Conservation (phyloP, 1,140 invertebrate species). For the Drosophila insularis region DNA sequence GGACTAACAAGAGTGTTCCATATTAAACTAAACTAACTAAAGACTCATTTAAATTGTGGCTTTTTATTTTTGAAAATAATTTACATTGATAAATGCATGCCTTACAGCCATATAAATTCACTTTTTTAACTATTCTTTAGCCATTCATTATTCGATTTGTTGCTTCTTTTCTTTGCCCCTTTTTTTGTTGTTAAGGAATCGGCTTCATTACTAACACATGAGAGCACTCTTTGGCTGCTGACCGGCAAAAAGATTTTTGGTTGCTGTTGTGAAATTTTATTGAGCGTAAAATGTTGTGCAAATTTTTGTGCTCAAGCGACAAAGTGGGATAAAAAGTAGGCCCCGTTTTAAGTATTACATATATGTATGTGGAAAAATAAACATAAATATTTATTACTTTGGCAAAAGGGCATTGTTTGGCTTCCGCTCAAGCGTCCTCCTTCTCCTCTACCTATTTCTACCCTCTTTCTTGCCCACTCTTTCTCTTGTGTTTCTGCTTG, state of each 20-base stretch:
- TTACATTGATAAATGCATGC: conserved; percentile 76
- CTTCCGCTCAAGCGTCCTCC: neutral
- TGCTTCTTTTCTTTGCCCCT: conserved; percentile 50
- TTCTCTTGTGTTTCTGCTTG: neutral
- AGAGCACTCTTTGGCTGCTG: conserved; percentile 58
- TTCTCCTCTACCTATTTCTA: conserved; percentile 19
- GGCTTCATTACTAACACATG: conserved; percentile 70
- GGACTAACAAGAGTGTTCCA: neutral
- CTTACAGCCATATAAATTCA: conserved; percentile 6
- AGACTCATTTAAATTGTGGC: conserved; percentile 68
- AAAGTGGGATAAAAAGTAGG: neutral
- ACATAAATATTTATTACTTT: conserved; percentile 77
- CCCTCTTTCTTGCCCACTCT: neutral
- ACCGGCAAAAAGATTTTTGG: conserved; percentile 48
- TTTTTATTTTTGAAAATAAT: conserved; percentile 65
- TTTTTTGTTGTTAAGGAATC: conserved; percentile 51
- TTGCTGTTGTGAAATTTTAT: conserved; percentile 64
- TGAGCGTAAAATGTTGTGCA: conserved; percentile 75
- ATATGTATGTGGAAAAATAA: conserved; percentile 66
- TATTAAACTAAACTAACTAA: conserved; percentile 49
- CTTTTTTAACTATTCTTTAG: neutral
- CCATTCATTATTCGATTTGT: conserved; percentile 33
- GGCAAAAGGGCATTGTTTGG: conserved; percentile 35
- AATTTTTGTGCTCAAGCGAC: conserved; percentile 38
- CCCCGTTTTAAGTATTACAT: conserved; percentile 1